Evolutionary conservation across 2,113 vertebrate genomes (phyloP).

Genomic region (Phylloscopus whistleri): DNA sequence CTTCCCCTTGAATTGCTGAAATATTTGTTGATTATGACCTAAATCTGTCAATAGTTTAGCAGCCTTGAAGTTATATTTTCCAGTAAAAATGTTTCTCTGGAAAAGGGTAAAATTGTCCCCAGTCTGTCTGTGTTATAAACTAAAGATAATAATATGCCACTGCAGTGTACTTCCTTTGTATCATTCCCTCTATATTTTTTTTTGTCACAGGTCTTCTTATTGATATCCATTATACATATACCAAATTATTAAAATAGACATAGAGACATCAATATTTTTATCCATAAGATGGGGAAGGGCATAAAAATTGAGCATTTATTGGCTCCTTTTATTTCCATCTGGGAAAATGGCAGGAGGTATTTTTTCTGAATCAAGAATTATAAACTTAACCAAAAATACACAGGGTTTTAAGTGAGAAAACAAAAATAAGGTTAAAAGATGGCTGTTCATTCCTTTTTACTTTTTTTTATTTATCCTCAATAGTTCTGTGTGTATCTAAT

Average conservation of each 20-base stretch:
- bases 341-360: neutral
- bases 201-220: neutral
- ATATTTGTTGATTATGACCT: conserved; percentile 20
- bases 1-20: conserved; percentile 3
- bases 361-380: neutral
- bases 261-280: neutral
- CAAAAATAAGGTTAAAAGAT: neutral
- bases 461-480: neutral
- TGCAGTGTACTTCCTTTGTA: neutral
- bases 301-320: neutral
- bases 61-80: neutral
- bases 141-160: neutral
- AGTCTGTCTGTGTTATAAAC: neutral
- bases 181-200: neutral
- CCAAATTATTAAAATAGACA: neutral
- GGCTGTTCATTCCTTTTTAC: neutral
- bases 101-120: neutral
- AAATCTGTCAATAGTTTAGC: neutral
- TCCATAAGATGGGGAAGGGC: neutral
- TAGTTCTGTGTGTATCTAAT: neutral
- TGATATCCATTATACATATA: neutral
- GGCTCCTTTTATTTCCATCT: neutral
- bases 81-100: neutral
- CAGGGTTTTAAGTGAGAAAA: neutral
- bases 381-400: neutral